Conservation (phyloP, 1,140 invertebrate species). For the Sweltsa coloradensis region DNA sequence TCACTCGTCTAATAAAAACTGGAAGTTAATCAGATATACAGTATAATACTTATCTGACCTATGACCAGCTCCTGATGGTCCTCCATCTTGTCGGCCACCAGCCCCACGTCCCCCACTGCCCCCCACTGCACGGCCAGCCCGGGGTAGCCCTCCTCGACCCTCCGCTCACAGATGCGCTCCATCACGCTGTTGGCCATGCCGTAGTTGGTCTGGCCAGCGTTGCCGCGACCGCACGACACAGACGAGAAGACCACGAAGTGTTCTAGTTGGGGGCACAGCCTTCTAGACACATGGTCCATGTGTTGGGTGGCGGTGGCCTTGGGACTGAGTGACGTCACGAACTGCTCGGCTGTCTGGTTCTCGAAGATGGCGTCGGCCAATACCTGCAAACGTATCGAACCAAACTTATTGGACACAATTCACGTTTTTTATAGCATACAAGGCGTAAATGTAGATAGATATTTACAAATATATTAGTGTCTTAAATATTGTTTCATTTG, state of each 20-base stretch:
- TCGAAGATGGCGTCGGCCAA: slow-evolving; percentile 42
- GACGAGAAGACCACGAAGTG: slow-evolving; percentile 22
- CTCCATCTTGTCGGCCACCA: slow-evolving; percentile 71
- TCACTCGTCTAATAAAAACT: too few species aligned
- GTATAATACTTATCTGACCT: too few species aligned
- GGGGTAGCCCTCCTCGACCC: slow-evolving; percentile 12
- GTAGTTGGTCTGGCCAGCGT: slow-evolving; percentile 20
- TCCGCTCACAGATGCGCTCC: slow-evolving; percentile 20
- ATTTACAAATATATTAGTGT: too few species aligned
- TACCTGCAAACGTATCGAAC: too few species aligned
- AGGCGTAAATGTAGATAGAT: too few species aligned
- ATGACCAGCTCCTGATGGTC: slow-evolving; percentile 56
- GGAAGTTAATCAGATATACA: too few species aligned
- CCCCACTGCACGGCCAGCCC: slow-evolving; percentile 25
- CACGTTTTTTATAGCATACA: too few species aligned
- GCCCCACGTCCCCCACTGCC: slow-evolving; percentile 51
- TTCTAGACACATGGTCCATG: slow-evolving; percentile 37
- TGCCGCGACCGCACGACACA: slow-evolving; percentile 18
- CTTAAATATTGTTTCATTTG: too few species aligned
- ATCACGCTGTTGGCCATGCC: slow-evolving; percentile 19
- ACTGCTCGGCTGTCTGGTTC: slow-evolving; percentile 38
- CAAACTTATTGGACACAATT: too few species aligned
- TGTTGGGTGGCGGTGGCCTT: slow-evolving; percentile 41
- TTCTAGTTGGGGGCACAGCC: slow-evolving; percentile 29
- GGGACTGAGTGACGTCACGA: slow-evolving; percentile 33